Conservation (phyloP, 2,797 vertebrate genomes). For the Peromyscus melanophrys region DNA sequence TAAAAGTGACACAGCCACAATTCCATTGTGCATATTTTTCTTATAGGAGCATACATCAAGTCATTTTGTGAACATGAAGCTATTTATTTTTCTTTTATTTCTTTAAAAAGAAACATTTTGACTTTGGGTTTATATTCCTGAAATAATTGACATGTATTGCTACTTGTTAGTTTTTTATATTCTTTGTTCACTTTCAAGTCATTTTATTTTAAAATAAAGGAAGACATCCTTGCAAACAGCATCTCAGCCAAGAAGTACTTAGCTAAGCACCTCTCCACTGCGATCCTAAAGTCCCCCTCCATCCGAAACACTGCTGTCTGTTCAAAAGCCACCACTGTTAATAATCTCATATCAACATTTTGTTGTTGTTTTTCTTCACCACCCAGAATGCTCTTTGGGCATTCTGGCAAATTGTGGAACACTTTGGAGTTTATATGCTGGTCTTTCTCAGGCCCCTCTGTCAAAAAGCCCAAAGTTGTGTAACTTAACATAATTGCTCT, state of each 20-base stretch:
- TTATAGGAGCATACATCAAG: not conserved
- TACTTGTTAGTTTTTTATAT: constrained; percentile 38
- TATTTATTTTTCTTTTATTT: not conserved
- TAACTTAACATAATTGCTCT: not conserved
- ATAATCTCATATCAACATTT: not conserved
- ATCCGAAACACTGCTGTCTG: not conserved
- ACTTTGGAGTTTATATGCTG: not conserved
- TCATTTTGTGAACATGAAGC: not conserved
- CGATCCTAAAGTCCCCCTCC: not conserved
- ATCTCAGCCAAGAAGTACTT: not conserved
- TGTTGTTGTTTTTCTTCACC: not conserved
- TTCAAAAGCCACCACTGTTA: not conserved
- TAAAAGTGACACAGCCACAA: constrained; percentile 33
- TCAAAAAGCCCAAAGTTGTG: not conserved
- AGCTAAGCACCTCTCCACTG: accelerated
- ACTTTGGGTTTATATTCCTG: not conserved
- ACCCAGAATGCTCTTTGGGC: not conserved
- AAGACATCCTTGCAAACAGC: not conserved
- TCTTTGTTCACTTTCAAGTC: not conserved
- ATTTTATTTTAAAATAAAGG: constrained; percentile 48
- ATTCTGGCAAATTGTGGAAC: not conserved
- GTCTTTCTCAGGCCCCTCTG: not conserved
- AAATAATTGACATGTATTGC: constrained; percentile 36
- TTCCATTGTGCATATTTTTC: not conserved
- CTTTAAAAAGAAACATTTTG: not conserved